Evolutionary conservation across 2,113 vertebrate genomes (phyloP).

Genomic region (Otocyon megalotis): DNA sequence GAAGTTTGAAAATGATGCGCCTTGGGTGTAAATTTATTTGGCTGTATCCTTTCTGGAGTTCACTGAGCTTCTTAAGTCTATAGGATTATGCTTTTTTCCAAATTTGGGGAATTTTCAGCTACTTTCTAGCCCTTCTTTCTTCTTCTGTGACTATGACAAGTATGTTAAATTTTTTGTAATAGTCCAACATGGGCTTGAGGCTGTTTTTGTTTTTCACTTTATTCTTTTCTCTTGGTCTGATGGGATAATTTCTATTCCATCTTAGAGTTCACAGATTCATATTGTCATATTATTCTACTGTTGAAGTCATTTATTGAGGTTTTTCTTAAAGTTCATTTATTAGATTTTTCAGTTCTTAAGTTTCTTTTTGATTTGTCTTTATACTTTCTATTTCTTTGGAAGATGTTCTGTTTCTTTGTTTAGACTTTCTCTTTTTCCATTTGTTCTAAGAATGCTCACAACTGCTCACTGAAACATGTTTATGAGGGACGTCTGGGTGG

Average conservation of each 20-base stretch:
- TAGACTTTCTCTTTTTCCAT: conserved; percentile 4
- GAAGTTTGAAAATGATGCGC: conserved; percentile 16
- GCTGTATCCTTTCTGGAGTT: background rate
- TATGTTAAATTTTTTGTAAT: conserved; percentile 5
- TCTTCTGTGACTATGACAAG: background rate
- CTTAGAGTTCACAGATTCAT: background rate
- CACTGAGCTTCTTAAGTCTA: background rate
- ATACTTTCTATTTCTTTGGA: background rate
- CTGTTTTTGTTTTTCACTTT: background rate
- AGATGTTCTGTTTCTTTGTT: background rate
- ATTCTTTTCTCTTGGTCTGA: background rate
- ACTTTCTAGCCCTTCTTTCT: background rate
- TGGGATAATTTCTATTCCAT: background rate
- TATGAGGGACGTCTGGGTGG: background rate
- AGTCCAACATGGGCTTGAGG: background rate
- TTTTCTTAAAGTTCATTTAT: background rate
- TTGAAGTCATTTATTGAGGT: conserved; percentile 11
- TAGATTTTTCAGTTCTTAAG: conserved; percentile 40
- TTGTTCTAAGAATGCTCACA: conserved; percentile 16
- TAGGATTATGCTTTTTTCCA: background rate
- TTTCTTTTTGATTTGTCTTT: conserved; percentile 38
- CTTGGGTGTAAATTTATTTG: background rate
- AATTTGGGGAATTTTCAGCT: background rate
- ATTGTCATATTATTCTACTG: conserved; percentile 24
- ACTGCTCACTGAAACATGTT: conserved; percentile 34